Base-by-base conservation (phyloP, 2,888 invertebrate genomes). In the Macrophya annulata region DNA sequence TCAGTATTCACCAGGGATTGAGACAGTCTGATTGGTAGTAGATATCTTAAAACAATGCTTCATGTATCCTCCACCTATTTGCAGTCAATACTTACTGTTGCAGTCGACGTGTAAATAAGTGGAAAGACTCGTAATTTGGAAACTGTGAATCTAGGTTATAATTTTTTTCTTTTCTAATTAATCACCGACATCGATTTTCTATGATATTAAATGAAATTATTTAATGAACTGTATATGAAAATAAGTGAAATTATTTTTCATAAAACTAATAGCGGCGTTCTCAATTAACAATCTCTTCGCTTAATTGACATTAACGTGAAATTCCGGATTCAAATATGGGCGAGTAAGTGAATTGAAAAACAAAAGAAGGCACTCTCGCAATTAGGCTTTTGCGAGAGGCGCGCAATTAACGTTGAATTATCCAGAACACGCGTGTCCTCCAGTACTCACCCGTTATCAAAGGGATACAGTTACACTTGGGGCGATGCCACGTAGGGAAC, bases 401-500 rank as follows among this genome's bases (percentile, higher is more conserved):
- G 43, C 81, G 62, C 43, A 62, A 62, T 81, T 81, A 81, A 40
- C 81, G 43, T 21, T 62, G 81, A 81, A 81, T 81, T 81, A 81
- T 81, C 81, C 81, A 59, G 81, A 12, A 62, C 62, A 10, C 62
- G 59, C 40, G 59, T 81, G 59, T 81, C 59, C 81, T 62, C 37
- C 81, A 21, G 51, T 21, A 43, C 43, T n/a, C 59, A 21, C n/a
- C 25, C 62, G 37, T 81, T 62, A 62, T 81, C 81, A 81, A 81
- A 81, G 81, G 81, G 43, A 37, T 31, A 62, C 31, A 59, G 62
- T 79, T 79, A 59, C 59, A 81, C 81, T 81, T 81, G 59, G 81
- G 62, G 81, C 62, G 81, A 59, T 81, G 81, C 81, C 62, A 81
- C 62, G 59, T 62, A 62, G 81, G 62, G 40, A 81, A 43, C 81